These are phyloP conservation scores for Eonycteris spelaea DNA, from an alignment of 2,113 vertebrate genomes.

Conservation along the genomic window DNA sequence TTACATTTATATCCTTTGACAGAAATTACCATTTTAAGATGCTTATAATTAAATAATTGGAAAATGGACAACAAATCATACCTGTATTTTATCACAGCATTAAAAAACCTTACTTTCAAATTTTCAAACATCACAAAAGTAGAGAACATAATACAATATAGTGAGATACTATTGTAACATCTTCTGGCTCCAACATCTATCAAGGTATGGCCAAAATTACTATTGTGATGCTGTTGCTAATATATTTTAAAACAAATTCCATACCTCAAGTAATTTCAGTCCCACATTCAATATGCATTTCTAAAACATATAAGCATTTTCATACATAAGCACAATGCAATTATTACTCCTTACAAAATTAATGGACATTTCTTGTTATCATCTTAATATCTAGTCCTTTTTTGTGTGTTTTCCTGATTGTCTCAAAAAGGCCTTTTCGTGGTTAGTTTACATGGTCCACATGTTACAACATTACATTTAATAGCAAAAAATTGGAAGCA, in stretches of 20 bases:
- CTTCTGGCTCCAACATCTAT: not conserved
- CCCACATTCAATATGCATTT: not conserved
- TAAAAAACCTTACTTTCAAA: not conserved
- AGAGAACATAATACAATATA: not conserved
- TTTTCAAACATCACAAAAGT: not conserved
- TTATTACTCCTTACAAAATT: conserved; percentile 22
- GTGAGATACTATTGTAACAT: not conserved
- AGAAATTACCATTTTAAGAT: not conserved
- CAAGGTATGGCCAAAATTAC: not conserved
- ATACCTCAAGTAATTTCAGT: not conserved
- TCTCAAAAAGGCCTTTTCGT: conserved; percentile 14
- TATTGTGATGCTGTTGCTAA: conserved; percentile 32
- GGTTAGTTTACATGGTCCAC: not conserved
- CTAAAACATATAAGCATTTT: not conserved
- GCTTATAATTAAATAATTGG: conserved; percentile 13
- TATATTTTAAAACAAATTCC: conserved; percentile 19
- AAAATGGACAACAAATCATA: not conserved
- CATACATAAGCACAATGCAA: not conserved
- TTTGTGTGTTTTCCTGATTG: not conserved
- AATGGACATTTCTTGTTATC: conserved; percentile 12
- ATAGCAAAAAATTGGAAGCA: not conserved
- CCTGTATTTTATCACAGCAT: not conserved
- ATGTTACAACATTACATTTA: conserved; percentile 19
- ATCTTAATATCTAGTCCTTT: conserved; percentile 5
- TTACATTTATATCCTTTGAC: not conserved